Base-by-base conservation (phyloP, 2,797 vertebrate genomes). In the Enoplosus armatus region DNA sequence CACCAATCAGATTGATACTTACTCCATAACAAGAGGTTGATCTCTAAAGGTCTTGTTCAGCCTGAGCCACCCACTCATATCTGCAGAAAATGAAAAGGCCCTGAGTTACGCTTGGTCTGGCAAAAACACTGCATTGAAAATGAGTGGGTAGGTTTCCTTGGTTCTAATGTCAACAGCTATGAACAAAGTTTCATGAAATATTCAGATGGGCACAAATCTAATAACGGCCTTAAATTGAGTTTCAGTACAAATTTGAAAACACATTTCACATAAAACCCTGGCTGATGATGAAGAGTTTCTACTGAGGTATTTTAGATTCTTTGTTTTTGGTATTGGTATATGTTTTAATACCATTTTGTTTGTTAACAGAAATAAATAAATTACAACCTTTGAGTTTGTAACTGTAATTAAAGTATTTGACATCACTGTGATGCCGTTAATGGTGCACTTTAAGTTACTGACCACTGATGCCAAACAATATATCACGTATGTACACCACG, bases 1-100 rank as follows among this genome's bases (percentile, higher is more conserved):
- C 14, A 33, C 2, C 0, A 43, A 41, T 53, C 7, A 56, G 27
- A 29, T 1, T 24, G 9, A 71, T 87, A 98, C 98, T 97, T 96
- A 99, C 98, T 99, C 98, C 97, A 99, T 98, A 87, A 99, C 93
- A 62, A 99, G 94, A 81, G 98, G 98, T 45, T 99, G 96, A 91
- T 99, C 98, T 31, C 37, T 77, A 79, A 98, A 98, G 14, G 94
- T 98, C 72, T 84, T 94, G 85, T 96, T 97, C 88, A 99, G 92
- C 35, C 56, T 39, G 24, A 95, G 90, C 82, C 89, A 93, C 56
- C 85, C 92, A 77, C 84, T 92, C 74, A 88, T 68, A 93, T 97
- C 98, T 99, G 88, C 41, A 88, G 88, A 61, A 85, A 87, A 82
- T 60, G 35, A 68, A 68, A 71, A 65, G 18, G 0, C 6, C 1